Percentiles rank a stretch among this genome's conserved stretches.
Evolutionary conservation across 2,797 vertebrate species (phyloP).

Genomic region (Eulemur coronatus): DNA sequence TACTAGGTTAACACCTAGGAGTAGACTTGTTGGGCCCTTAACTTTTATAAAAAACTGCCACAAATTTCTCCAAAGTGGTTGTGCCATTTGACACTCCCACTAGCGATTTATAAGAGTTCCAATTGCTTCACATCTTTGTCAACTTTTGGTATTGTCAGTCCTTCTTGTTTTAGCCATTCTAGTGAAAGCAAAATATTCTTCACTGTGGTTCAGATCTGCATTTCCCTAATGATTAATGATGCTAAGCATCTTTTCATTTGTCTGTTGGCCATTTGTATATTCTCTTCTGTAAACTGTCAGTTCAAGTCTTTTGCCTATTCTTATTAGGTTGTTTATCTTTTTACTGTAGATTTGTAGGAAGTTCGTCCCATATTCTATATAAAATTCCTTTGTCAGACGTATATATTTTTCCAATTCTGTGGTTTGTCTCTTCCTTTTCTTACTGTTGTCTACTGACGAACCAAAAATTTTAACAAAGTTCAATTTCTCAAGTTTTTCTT

Average conservation of each 20-base stretch:
- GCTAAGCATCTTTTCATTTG: background rate
- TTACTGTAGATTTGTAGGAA: background rate
- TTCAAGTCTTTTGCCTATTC: background rate
- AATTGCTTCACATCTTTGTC: background rate
- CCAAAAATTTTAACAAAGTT: background rate
- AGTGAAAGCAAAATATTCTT: background rate
- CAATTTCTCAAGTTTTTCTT: background rate
- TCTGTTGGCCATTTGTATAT: background rate
- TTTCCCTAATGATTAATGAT: background rate
- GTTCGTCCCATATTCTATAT: background rate
- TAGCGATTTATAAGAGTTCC: background rate
- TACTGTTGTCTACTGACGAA: background rate
- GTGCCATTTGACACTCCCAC: background rate
- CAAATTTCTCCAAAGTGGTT: background rate
- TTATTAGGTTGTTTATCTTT: background rate
- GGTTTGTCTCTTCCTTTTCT: background rate
- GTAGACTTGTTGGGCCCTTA: background rate
- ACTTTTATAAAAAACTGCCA: background rate
- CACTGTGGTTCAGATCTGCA: background rate
- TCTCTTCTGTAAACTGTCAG: background rate
- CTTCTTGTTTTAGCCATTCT: background rate
- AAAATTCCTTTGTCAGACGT: background rate
- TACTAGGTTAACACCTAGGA: background rate
- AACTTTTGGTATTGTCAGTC: background rate
- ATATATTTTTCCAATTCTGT: background rate